Evolutionary conservation across 1,140 invertebrate genomes (phyloP).

Genomic region (Colletes gigas): DNA sequence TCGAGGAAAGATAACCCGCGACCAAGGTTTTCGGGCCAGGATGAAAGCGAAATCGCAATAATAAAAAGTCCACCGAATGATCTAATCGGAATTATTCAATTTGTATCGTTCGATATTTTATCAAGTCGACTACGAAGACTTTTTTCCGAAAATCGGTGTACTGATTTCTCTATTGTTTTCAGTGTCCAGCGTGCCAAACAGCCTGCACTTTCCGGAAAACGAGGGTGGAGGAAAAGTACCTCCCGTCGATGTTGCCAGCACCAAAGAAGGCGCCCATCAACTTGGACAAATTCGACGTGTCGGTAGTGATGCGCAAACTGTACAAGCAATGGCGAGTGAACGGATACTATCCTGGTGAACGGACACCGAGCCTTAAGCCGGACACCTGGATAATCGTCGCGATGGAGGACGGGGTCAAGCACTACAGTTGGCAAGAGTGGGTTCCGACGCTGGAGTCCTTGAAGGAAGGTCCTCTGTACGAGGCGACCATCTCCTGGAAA

Average conservation of each 20-base stretch:
- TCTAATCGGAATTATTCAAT: no score
- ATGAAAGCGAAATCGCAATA: no score
- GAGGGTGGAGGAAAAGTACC: slow-evolving; percentile 70
- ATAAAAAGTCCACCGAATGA: no score
- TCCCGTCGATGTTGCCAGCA: slow-evolving; percentile 75
- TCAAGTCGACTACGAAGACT: no score
- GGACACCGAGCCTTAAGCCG: slow-evolving; percentile 58
- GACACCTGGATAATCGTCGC: slow-evolving; percentile 76
- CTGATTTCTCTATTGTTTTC: slow-evolving; percentile 52
- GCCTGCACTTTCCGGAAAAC: slow-evolving; percentile 70
- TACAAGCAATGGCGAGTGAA: slow-evolving; percentile 71
- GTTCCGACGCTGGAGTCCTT: slow-evolving; percentile 71
- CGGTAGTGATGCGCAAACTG: slow-evolving; percentile 70
- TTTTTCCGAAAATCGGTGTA: background rate
- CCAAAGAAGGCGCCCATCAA: slow-evolving; percentile 70
- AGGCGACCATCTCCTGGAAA: slow-evolving; percentile 76
- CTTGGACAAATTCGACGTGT: slow-evolving; percentile 73
- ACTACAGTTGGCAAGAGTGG: slow-evolving; percentile 79
- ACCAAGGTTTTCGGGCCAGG: no score
- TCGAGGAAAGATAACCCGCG: background rate
- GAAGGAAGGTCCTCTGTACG: slow-evolving; percentile 74
- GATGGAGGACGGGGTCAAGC: slow-evolving; percentile 71
- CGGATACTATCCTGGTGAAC: slow-evolving; percentile 70
- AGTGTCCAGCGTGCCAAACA: slow-evolving; percentile 75
- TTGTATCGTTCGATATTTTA: slow-evolving; percentile 21